Conservation (phyloP, 2,113 vertebrate genomes). For the Chloebia gouldiae region DNA sequence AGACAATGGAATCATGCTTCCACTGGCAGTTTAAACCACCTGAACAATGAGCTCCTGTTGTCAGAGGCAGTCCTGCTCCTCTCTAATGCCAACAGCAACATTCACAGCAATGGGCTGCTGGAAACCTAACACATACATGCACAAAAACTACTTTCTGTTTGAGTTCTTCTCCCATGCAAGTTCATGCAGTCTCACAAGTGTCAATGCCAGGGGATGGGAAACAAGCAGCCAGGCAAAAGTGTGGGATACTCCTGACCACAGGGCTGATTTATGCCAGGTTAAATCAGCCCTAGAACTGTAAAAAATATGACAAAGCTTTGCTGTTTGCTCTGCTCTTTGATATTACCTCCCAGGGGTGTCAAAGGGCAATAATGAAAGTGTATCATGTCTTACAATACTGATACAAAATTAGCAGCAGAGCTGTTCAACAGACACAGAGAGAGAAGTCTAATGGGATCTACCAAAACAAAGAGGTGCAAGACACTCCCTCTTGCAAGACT, state of each 20-base stretch:
- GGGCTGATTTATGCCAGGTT: background rate
- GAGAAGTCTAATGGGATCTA: background rate
- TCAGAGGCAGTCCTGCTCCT: background rate
- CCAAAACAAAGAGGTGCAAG: background rate
- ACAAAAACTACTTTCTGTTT: background rate
- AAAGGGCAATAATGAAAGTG: background rate
- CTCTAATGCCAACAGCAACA: background rate
- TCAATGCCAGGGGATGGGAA: background rate
- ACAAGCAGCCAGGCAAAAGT: background rate
- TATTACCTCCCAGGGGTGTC: background rate
- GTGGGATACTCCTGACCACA: background rate
- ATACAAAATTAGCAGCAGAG: background rate
- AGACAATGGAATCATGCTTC: fast-evolving
- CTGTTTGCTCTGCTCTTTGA: background rate
- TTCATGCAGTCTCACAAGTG: background rate
- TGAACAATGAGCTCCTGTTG: background rate
- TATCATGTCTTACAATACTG: background rate
- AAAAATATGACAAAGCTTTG: background rate
- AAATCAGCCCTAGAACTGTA: background rate
- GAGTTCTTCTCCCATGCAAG: background rate
- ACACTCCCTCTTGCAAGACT: background rate
- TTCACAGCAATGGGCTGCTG: background rate
- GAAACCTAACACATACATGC: background rate
- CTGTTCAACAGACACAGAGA: background rate
- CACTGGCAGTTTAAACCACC: background rate